phyloP scores from a whole-genome alignment of 2,888 invertebrate genomes.

The Pristionchus japonicus region DNA sequence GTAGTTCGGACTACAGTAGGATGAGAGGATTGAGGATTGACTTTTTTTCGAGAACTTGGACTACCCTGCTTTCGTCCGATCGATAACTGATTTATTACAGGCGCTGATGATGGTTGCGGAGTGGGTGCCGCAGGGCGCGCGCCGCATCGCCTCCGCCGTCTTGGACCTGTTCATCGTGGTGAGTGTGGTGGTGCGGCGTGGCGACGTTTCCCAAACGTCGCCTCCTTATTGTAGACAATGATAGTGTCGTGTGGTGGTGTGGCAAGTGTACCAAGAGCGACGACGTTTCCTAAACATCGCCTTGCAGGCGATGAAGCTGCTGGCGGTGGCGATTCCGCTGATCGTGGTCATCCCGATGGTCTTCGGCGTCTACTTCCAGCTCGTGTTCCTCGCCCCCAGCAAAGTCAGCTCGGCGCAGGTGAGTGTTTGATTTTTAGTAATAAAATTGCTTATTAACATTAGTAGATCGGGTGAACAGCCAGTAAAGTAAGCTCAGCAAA shows the following conservation, averaged over 20 bases:
- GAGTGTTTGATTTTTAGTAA: not conserved
- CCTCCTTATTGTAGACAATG: too few species aligned
- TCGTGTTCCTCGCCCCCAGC: conserved; percentile 90
- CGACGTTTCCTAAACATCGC: not conserved
- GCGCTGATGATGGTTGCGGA: conserved; percentile 40
- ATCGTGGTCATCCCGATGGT: conserved; percentile 91
- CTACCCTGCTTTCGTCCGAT: not conserved
- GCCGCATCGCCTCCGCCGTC: conserved; percentile 8
- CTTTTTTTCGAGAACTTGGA: too few species aligned
- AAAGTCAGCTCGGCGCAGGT: conserved; percentile 82
- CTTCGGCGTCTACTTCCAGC: conserved; percentile 91
- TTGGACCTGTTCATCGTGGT: conserved; percentile 35
- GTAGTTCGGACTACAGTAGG: not conserved
- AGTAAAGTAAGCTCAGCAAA: too few species aligned
- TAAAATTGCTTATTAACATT: too few species aligned
- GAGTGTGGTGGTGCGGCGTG: too few species aligned
- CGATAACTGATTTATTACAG: not conserved
- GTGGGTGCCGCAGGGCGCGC: conserved; percentile 46
- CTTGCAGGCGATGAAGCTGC: conserved; percentile 55
- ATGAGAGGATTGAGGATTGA: too few species aligned
- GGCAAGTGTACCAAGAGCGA: not conserved
- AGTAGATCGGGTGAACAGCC: too few species aligned
- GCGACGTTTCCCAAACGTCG: too few species aligned
- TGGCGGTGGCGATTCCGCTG: conserved; percentile 82
- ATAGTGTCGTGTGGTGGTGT: not conserved